Conservation (phyloP, 2,797 vertebrate genomes). For the Tinamus major region DNA sequence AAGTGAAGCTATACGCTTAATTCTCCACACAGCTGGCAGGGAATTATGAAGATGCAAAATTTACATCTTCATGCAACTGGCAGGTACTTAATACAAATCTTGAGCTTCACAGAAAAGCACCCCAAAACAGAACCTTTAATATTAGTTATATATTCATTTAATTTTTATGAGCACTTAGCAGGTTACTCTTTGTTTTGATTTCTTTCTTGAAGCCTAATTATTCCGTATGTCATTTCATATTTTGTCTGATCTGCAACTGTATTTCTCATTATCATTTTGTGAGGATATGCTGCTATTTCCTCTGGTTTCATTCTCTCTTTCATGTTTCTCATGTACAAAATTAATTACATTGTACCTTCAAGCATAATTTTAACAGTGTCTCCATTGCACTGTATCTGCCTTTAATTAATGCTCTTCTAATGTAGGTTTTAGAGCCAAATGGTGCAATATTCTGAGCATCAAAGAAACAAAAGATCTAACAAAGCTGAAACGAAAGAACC, state of each 20-base stretch:
- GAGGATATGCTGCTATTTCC: slow-evolving; percentile 69
- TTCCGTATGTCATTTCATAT: slow-evolving; percentile 68
- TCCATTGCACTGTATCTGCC: slow-evolving; percentile 73
- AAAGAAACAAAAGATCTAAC: slow-evolving; percentile 82
- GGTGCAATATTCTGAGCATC: slow-evolving; percentile 76
- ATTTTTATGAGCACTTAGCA: slow-evolving; percentile 56
- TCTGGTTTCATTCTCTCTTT: slow-evolving; percentile 75
- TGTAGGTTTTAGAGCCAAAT: slow-evolving; percentile 82
- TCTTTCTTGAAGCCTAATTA: slow-evolving; percentile 69
- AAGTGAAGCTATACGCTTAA: not conserved
- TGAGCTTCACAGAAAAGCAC: not conserved
- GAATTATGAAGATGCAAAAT: not conserved
- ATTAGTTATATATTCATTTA: not conserved
- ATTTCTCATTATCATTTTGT: slow-evolving; percentile 77
- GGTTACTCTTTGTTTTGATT: slow-evolving; percentile 62
- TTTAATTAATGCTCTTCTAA: slow-evolving; percentile 84
- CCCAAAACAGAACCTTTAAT: not conserved
- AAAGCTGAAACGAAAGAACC: slow-evolving; percentile 66
- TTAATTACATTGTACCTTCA: slow-evolving; percentile 85
- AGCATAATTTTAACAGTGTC: slow-evolving; percentile 79
- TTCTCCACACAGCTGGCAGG: not conserved
- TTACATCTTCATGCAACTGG: too few species aligned
- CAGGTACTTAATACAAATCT: not conserved
- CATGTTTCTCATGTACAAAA: slow-evolving; percentile 81
- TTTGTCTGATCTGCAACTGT: slow-evolving; percentile 74